These are phyloP conservation scores for Tapirus terrestris DNA, from an alignment of 2,113 vertebrate genomes.

Conservation along the genomic window DNA sequence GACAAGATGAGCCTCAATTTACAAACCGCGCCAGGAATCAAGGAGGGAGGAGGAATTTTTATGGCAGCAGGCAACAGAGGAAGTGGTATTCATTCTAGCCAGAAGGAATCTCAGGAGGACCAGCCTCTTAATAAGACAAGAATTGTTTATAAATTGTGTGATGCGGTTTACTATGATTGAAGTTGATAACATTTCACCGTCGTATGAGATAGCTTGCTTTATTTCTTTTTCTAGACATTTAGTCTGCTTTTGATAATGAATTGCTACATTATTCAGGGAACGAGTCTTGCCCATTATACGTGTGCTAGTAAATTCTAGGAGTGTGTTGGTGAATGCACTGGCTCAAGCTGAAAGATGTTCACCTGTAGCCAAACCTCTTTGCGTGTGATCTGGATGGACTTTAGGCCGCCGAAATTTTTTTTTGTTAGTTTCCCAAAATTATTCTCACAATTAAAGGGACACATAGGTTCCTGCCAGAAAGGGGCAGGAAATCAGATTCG, in stretches of 20 bases:
- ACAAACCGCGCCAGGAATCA: neutral
- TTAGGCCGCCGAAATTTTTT: neutral
- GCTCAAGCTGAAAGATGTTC: neutral
- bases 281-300: neutral
- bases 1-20: neutral
- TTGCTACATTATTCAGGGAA: slow-evolving; percentile 1
- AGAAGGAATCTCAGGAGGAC: neutral
- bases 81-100: neutral
- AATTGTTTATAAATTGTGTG: neutral
- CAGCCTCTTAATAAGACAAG: neutral
- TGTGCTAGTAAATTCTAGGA: neutral
- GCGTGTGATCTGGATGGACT: neutral
- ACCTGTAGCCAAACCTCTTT: neutral
- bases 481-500: neutral
- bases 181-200: neutral
- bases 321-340: rapidly evolving
- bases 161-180: neutral
- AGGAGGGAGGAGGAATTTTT: neutral
- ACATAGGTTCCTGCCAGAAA: neutral
- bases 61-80: neutral
- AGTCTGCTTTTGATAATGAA: slow-evolving; percentile 13
- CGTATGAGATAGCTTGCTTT: neutral
- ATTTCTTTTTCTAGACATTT: slow-evolving; percentile 23
- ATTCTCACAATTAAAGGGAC: neutral
- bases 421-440: neutral